Conservation (phyloP, 2,113 vertebrate genomes). For the Erinaceus europaeus region DNA sequence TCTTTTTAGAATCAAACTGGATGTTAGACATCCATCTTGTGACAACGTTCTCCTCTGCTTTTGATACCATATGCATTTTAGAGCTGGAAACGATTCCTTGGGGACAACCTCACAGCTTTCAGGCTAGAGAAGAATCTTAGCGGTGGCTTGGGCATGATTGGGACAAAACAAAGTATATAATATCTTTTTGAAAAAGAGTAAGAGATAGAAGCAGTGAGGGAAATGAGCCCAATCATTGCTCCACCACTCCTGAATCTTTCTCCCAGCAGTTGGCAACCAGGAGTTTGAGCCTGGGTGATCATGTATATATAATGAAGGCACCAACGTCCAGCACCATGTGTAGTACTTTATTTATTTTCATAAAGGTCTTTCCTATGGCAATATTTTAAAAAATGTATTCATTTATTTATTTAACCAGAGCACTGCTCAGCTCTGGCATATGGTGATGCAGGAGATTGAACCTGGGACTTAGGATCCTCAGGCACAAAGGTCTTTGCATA, state of each 20-base stretch:
- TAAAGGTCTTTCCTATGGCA: neutral
- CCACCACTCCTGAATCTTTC: too few relatives aligned
- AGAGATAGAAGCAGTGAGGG: too few relatives aligned
- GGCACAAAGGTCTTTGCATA: too few relatives aligned
- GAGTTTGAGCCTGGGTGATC: constrained; percentile 6
- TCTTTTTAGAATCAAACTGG: neutral
- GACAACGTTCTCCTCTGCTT: neutral
- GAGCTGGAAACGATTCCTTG: neutral
- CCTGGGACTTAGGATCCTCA: too few relatives aligned
- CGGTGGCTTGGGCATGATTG: neutral
- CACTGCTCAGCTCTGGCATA: too few relatives aligned
- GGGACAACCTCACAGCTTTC: neutral
- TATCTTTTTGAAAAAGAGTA: too few relatives aligned
- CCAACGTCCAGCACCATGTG: too few relatives aligned
- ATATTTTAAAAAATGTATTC: too few relatives aligned
- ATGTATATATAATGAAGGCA: neutral
- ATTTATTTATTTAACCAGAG: too few relatives aligned
- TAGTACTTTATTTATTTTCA: neutral
- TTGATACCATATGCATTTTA: neutral
- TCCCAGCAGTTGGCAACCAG: neutral
- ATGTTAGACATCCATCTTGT: neutral
- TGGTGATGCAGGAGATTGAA: too few relatives aligned
- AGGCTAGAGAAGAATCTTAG: neutral
- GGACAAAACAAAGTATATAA: too few relatives aligned
- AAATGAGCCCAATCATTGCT: too few relatives aligned